A percentile compares a stretch with the other conserved stretches of the same genome.
Conservation (phyloP, 2,113 vertebrate genomes). For the Cheilinus undulatus region DNA sequence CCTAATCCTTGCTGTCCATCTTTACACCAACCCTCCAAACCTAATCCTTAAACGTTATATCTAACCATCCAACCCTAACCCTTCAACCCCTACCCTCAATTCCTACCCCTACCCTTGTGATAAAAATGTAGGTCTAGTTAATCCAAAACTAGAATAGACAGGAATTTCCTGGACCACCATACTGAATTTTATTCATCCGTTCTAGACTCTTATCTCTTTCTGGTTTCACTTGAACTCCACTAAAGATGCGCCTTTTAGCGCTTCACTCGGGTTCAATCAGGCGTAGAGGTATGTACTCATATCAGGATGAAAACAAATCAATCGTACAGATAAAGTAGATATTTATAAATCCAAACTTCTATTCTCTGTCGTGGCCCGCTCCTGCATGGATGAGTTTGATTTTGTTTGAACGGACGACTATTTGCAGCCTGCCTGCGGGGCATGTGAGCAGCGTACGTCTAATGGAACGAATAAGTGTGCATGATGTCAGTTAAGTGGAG, state of each 20-base stretch:
- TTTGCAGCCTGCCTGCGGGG: conserved; percentile 65
- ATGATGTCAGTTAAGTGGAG: conserved; percentile 68
- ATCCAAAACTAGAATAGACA: conserved; percentile 6
- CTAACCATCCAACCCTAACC: no score
- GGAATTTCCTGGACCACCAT: neutral
- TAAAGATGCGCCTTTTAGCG: conserved; percentile 30
- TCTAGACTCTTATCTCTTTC: neutral
- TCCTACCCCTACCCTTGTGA: no score
- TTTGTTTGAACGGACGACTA: conserved; percentile 47
- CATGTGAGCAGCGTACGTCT: conserved; percentile 49
- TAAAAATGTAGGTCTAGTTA: no score
- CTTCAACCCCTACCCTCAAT: no score
- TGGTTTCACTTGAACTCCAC: conserved; percentile 42
- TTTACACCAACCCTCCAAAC: no score
- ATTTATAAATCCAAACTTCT: neutral
- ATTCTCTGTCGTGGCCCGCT: conserved; percentile 67
- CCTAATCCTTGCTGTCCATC: no score
- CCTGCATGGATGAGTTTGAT: conserved; percentile 77
- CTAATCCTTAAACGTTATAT: no score
- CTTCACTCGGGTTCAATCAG: conserved; percentile 33
- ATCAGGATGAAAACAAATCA: neutral
- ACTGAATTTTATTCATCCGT: neutral
- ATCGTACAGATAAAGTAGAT: neutral
- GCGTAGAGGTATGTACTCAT: conserved; percentile 53
- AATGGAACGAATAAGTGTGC: conserved; percentile 63